phyloP scores from a whole-genome alignment of 1,140 invertebrate species.

The Drosophila quadrilineata region DNA sequence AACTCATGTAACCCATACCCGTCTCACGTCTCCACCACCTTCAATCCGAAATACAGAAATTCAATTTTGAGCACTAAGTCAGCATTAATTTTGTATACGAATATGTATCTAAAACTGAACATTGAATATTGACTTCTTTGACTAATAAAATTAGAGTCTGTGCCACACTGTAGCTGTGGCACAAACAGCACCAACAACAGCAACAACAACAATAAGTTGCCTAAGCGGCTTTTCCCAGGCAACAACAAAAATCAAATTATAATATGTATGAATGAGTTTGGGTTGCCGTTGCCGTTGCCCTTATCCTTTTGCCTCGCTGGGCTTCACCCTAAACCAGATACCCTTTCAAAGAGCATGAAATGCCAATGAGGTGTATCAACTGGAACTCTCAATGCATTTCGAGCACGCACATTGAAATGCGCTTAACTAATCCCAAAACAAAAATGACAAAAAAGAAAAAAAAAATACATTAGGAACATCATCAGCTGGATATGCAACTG shows the following conservation, averaged over 20 bases:
- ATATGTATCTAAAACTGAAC: neutral
- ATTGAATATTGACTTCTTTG: neutral
- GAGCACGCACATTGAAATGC: too few relatives aligned
- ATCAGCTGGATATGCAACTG: slow-evolving; percentile 26
- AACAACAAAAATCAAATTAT: slow-evolving; percentile 55
- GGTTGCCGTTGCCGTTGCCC: too few relatives aligned
- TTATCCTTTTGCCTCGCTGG: slow-evolving; percentile 9
- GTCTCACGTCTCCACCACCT: too few relatives aligned
- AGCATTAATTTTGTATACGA: slow-evolving; percentile 32
- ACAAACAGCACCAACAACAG: too few relatives aligned
- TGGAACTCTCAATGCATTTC: neutral
- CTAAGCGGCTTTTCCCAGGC: slow-evolving; percentile 54
- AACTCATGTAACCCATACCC: too few relatives aligned
- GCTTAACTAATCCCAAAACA: slow-evolving; percentile 49
- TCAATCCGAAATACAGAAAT: slow-evolving; percentile 13
- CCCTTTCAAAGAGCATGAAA: slow-evolving; percentile 28
- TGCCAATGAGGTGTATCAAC: slow-evolving; percentile 5
- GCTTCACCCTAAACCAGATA: neutral
- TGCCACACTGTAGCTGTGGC: too few relatives aligned
- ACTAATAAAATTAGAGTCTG: slow-evolving; percentile 27
- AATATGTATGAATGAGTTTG: slow-evolving; percentile 40
- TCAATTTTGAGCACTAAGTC: slow-evolving; percentile 44
- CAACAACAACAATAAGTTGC: too few relatives aligned
- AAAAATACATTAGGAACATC: too few relatives aligned
- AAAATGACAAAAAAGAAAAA: slow-evolving; percentile 35